Evolutionary conservation across 1,140 invertebrate genomes (phyloP), one percentile per base, ranked within the genome.

Genomic region (Drosophila parvula): DNA sequence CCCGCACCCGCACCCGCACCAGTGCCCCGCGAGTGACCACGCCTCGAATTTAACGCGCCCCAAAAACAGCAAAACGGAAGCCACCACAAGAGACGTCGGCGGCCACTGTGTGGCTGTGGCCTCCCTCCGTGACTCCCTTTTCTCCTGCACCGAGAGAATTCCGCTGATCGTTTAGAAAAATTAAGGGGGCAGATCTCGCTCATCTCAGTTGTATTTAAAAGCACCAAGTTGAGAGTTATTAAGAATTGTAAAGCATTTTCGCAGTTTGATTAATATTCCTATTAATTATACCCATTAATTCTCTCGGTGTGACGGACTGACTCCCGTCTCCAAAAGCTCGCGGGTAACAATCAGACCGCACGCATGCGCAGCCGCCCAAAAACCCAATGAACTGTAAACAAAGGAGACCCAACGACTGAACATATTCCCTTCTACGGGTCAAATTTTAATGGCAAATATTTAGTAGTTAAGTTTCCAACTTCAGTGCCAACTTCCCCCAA

Each of bases 331-430:
- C 44, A 3, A 27, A 16, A 5, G 14, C 14, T 11, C 11, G 30
- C 2, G 16, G 30, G 6, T 1, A 51, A 51, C 36, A 43, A 61
- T 60, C 34, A 32, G 40, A 59, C 45, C 58, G 48, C 47, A 80
- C 64, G 78, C 77, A 80, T 64, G 58, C 60, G 61, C 61, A 61
- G 40, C 34, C 50, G 40, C 53, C 74, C 57, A 45, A 68, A 58
- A 56, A 69, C 56, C 68, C 84, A 88, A 78, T 88, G 83, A 88
- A 89, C 83, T 89, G 84, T 81, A 78, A 86, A 83, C 60, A 70
- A 65, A 62, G 43, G 64, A 34, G 12, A 8, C 16, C 32, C 62
- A 62, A 58, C 65, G 51, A 69, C 56, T 36, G 44, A 45, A 74
- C 73, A 51, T 12, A 38, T 78, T 63, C 69, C 75, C 71, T 76